Evolutionary conservation across 2,888 invertebrate species (phyloP).

Genomic region (Drosophila affinis): DNA sequence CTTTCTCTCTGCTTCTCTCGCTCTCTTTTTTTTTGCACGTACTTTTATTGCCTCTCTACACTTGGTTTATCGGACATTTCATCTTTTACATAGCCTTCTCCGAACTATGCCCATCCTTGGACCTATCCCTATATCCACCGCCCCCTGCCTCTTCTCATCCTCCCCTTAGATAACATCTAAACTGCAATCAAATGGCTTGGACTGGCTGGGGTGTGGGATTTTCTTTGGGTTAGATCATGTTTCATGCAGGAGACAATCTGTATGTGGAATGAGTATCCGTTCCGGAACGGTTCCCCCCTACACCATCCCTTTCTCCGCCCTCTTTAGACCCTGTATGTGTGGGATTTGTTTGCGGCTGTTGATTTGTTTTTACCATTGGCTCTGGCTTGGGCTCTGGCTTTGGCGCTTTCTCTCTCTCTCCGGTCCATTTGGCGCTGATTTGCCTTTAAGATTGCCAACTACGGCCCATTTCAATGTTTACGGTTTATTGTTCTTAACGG

Average conservation of each 20-base stretch:
- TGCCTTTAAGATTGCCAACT: constrained; percentile 66
- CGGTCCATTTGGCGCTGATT: constrained; percentile 71
- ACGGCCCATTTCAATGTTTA: constrained; percentile 47
- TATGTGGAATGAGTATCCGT: constrained; percentile 43
- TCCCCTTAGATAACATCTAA: constrained; percentile 41
- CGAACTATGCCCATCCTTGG: constrained; percentile 8
- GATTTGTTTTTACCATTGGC: constrained; percentile 46
- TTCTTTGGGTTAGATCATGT: constrained; percentile 58
- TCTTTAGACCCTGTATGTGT: neutral
- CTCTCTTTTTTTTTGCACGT: constrained; percentile 12
- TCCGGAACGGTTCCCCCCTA: constrained; percentile 26
- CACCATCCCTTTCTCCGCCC: neutral
- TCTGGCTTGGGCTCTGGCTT: constrained; percentile 3
- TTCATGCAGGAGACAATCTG: constrained; percentile 68
- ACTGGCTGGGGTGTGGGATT: constrained; percentile 9
- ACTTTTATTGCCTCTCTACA: constrained; percentile 62
- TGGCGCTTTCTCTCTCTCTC: neutral
- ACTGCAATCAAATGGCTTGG: constrained; percentile 65
- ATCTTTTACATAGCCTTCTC: constrained; percentile 61
- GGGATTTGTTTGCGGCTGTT: constrained; percentile 37
- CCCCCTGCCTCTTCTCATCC: neutral
- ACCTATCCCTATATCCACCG: neutral
- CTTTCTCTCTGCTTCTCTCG: neutral
- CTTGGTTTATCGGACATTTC: constrained; percentile 69
- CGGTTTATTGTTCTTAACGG: constrained; percentile 53